Conservation (phyloP, 2,797 vertebrate species). For the Poliocrania exsul region DNA sequence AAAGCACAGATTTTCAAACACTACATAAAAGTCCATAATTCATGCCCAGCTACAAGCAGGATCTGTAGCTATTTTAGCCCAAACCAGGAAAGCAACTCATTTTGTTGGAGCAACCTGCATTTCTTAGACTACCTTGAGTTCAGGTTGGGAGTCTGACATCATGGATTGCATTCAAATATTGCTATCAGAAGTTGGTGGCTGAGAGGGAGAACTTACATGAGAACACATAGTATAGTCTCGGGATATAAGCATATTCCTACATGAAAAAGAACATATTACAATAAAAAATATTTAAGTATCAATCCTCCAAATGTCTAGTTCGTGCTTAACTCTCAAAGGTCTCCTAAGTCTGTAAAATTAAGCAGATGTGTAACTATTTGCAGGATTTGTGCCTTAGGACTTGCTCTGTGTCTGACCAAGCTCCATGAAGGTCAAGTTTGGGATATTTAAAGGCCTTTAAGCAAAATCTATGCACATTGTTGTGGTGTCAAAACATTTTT, state of each 20-base stretch:
- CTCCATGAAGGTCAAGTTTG: neutral
- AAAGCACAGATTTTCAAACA: slow-evolving; percentile 63
- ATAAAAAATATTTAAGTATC: neutral
- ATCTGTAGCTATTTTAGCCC: slow-evolving; percentile 8
- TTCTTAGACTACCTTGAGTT: neutral
- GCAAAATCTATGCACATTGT: neutral
- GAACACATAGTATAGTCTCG: neutral
- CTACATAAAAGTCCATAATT: slow-evolving; percentile 28
- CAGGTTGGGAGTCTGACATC: neutral
- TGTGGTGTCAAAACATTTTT: neutral
- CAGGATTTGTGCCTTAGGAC: neutral
- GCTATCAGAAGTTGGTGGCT: neutral
- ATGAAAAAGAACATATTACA: neutral
- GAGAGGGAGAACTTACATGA: neutral
- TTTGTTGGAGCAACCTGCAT: neutral
- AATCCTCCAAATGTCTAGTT: neutral
- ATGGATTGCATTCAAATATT: neutral
- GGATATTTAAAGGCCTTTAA: neutral
- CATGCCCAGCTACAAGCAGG: neutral
- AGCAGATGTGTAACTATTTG: neutral
- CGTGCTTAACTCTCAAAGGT: neutral
- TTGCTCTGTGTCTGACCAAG: neutral
- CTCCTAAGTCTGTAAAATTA: neutral
- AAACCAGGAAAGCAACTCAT: neutral
- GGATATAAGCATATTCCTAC: neutral